A percentile compares a stretch with the other conserved stretches of the same genome.
Conservation (phyloP, 2,888 invertebrate species). For the Cerastis leucographa region DNA sequence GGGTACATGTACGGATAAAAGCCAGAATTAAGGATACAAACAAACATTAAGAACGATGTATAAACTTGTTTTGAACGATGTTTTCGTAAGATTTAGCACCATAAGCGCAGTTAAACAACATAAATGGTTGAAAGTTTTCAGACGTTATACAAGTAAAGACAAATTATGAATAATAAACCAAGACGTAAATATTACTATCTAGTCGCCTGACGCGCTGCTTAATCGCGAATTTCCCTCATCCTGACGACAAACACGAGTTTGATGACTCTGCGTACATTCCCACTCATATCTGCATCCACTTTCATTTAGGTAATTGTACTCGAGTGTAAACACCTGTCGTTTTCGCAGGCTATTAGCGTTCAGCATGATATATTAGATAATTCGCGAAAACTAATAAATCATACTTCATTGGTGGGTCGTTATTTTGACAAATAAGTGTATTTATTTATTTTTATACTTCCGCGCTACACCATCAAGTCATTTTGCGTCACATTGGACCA, state of each 20-base stretch:
- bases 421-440: conserved; percentile 34
- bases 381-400: conserved; percentile 28
- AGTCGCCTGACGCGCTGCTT: conserved; percentile 5
- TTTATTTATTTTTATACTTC: conserved; percentile 41
- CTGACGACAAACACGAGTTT: conserved; percentile 38
- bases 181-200: conserved; percentile 20
- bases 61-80: too few relatives aligned
- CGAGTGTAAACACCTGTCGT: conserved; percentile 40
- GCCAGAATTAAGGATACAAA: not conserved
- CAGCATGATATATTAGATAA: conserved; percentile 42
- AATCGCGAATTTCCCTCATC: conserved; percentile 43
- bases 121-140: conserved; percentile 21
- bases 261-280: conserved; percentile 44
- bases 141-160: conserved; percentile 11
- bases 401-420: conserved; percentile 20
- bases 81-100: not conserved
- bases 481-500: conserved; percentile 12
- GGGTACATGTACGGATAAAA: not conserved
- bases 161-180: conserved; percentile 13
- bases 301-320: conserved; percentile 60
- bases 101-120: not conserved
- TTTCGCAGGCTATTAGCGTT: conserved; percentile 27
- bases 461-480: conserved; percentile 24
- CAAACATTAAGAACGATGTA: not conserved
- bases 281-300: conserved; percentile 47